Percentiles rank a stretch among this genome's conserved stretches.
These are phyloP conservation scores for Xerus inauris DNA, from an alignment of 2,113 vertebrate species.

Conservation along the genomic window DNA sequence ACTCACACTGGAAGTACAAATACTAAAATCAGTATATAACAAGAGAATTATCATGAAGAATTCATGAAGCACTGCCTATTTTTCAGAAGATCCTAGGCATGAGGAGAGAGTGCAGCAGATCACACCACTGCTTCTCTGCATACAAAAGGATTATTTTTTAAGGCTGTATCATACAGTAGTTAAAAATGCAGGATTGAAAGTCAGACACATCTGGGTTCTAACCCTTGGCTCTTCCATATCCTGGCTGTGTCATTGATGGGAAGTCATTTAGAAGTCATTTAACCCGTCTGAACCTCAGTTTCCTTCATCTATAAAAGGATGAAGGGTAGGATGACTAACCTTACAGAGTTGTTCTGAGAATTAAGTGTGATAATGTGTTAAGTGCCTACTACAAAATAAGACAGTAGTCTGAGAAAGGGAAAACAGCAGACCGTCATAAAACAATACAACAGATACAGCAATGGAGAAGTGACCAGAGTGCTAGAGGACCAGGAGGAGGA, in stretches of 20 bases:
- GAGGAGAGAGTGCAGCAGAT: neutral
- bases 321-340: slow-evolving; percentile 43
- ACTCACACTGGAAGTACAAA: slow-evolving; percentile 61
- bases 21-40: slow-evolving; percentile 48
- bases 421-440: neutral
- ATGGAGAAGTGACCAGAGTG: neutral
- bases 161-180: neutral
- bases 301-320: slow-evolving; percentile 62
- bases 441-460: neutral
- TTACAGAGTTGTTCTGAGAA: slow-evolving; percentile 65
- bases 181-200: slow-evolving; percentile 62
- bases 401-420: neutral
- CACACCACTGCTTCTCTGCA: neutral
- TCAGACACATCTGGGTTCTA: slow-evolving; percentile 55
- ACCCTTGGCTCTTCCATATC: slow-evolving; percentile 53
- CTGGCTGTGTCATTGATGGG: slow-evolving; percentile 39
- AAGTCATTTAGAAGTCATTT: slow-evolving; percentile 72
- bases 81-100: slow-evolving; percentile 51
- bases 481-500: neutral
- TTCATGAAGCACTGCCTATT: slow-evolving; percentile 54
- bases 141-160: slow-evolving; percentile 25
- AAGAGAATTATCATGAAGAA: slow-evolving; percentile 56
- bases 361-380: slow-evolving; percentile 57
- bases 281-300: slow-evolving; percentile 67
- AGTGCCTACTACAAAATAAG: slow-evolving; percentile 51